Evolutionary conservation across 2,888 invertebrate species (phyloP).

Genomic region (Tuta absoluta): DNA sequence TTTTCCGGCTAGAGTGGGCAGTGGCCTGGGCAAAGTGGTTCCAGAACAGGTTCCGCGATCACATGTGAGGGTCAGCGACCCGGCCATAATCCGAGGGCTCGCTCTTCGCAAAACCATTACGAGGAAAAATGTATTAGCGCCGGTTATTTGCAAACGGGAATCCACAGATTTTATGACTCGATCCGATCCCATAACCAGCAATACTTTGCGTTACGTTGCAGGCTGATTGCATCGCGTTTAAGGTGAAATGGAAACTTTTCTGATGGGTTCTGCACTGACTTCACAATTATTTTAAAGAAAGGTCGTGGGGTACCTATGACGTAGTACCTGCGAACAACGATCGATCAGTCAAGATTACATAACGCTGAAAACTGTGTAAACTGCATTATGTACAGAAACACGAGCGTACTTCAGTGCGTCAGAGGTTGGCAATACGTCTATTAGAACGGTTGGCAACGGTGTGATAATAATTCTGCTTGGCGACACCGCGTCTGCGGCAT

Average conservation of each 20-base stretch:
- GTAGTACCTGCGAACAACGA: not conserved
- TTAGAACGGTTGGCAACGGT: slow-evolving; percentile 58
- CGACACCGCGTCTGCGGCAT: slow-evolving; percentile 71
- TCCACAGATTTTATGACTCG: not conserved
- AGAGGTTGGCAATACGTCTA: slow-evolving; percentile 39
- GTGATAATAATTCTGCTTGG: slow-evolving; percentile 63
- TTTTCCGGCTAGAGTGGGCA: slow-evolving; percentile 50
- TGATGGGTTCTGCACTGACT: not conserved
- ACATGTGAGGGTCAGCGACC: slow-evolving; percentile 74
- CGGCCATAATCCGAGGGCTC: slow-evolving; percentile 61
- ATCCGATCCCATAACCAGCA: not conserved
- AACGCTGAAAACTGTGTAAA: not conserved
- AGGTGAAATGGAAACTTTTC: not conserved
- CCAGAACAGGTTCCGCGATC: slow-evolving; percentile 73
- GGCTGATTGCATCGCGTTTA: not conserved
- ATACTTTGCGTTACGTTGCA: not conserved
- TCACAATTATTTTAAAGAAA: not conserved
- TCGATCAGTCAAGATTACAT: slow-evolving; percentile 2
- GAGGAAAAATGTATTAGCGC: slow-evolving; percentile 39
- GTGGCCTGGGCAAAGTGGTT: slow-evolving; percentile 61
- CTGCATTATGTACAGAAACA: slow-evolving; percentile 26
- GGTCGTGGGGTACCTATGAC: not conserved
- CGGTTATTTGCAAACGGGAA: slow-evolving; percentile 4
- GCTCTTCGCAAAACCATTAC: slow-evolving; percentile 47
- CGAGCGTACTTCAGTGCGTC: slow-evolving; percentile 21